phyloP scores from a whole-genome alignment of 2,797 vertebrate species.

The Podarcis siculus region DNA sequence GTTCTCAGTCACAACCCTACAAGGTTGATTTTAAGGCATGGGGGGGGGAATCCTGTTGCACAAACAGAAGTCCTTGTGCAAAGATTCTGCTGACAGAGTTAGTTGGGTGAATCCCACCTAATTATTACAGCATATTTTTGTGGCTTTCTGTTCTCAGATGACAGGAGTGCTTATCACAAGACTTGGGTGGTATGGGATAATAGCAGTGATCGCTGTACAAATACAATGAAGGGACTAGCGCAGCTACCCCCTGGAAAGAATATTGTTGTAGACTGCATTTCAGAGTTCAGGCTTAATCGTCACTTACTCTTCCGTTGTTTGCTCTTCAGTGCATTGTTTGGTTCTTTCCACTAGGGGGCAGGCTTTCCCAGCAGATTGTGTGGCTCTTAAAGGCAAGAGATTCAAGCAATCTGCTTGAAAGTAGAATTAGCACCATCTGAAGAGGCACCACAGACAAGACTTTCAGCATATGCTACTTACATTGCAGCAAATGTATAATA shows the following conservation, averaged over 20 bases:
- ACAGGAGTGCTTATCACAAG: neutral
- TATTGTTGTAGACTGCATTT: too few species aligned
- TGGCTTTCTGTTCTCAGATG: neutral
- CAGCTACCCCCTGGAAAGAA: too few species aligned
- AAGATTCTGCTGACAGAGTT: too few species aligned
- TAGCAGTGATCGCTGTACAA: neutral
- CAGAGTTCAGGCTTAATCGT: too few species aligned
- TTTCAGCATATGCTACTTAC: neutral
- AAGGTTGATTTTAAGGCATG: neutral
- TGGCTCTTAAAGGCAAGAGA: too few species aligned
- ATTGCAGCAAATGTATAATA: too few species aligned
- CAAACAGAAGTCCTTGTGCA: too few species aligned
- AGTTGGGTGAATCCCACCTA: too few species aligned
- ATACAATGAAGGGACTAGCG: too few species aligned
- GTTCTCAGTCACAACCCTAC: too few species aligned
- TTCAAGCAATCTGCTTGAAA: neutral
- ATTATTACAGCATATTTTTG: neutral
- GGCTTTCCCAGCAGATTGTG: neutral
- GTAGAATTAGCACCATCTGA: neutral
- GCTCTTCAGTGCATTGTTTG: neutral
- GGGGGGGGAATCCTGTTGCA: too few species aligned
- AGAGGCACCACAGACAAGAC: neutral
- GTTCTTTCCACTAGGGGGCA: conserved; percentile 2
- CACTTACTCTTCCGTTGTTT: neutral
- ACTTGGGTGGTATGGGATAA: neutral